Conservation (phyloP, 2,797 vertebrate species). For the Hipposideros larvatus region DNA sequence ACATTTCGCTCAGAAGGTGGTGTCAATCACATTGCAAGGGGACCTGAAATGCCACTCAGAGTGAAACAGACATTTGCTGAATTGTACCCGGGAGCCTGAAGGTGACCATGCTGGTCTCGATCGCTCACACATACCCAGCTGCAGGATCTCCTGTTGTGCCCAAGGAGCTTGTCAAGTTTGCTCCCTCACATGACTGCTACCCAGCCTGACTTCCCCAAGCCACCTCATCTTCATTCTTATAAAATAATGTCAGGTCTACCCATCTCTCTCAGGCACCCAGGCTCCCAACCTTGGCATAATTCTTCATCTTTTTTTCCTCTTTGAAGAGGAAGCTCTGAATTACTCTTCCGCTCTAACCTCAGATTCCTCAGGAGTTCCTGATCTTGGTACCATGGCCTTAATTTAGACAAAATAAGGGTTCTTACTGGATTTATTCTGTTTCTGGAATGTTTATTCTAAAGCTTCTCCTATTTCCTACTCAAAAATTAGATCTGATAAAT, state of each 20-base stretch:
- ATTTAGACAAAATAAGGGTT: slow-evolving; percentile 44
- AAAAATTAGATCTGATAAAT: slow-evolving; percentile 39
- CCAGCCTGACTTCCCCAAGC: not conserved
- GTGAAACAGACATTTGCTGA: not conserved
- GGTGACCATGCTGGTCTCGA: not conserved
- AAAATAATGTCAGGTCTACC: not conserved
- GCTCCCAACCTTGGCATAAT: not conserved
- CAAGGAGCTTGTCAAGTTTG: not conserved
- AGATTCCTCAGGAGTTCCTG: not conserved
- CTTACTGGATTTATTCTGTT: not conserved
- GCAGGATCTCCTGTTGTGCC: not conserved
- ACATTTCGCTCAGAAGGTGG: not conserved
- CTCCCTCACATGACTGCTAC: not conserved
- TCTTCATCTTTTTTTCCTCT: not conserved
- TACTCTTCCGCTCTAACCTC: not conserved
- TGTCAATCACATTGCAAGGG: not conserved
- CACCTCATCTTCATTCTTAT: not conserved
- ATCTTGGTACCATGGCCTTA: not conserved
- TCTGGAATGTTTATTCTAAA: slow-evolving; percentile 20
- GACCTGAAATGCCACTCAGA: not conserved
- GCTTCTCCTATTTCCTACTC: not conserved
- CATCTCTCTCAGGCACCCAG: not conserved
- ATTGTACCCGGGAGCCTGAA: not conserved
- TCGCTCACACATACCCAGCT: not conserved
- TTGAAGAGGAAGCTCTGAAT: not conserved